Conservation (phyloP, 2,888 invertebrate species). For the Muschampia plurimacula region DNA sequence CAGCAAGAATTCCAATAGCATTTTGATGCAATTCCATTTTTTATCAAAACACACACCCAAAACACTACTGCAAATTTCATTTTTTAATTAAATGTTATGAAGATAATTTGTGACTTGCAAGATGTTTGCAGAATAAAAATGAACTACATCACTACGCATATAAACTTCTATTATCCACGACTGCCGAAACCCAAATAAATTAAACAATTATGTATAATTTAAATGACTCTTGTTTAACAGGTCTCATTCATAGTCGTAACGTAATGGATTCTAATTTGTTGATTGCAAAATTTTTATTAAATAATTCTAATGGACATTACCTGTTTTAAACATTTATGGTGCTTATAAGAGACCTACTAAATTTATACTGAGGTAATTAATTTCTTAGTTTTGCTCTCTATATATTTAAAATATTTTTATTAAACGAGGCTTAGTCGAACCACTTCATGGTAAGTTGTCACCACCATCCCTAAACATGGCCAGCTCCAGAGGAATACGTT, state of each 20-base stretch:
- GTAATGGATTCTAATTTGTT: background rate
- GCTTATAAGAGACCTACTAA: too few relatives aligned
- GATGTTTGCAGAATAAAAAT: background rate
- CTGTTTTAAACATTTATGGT: background rate
- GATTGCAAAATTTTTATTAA: background rate
- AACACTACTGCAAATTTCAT: background rate
- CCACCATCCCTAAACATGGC: too few relatives aligned
- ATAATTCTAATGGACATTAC: background rate
- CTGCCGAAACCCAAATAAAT: background rate
- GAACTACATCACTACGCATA: background rate
- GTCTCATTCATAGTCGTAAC: background rate
- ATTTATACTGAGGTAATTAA: too few relatives aligned
- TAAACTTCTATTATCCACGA: background rate
- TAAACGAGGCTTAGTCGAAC: too few relatives aligned
- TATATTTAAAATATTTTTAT: background rate
- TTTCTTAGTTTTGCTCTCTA: background rate
- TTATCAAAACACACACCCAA: background rate
- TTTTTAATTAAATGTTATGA: background rate
- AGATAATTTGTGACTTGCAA: background rate
- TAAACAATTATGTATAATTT: background rate
- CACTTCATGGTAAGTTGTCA: too few relatives aligned
- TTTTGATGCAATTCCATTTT: background rate
- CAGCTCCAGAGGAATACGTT: too few relatives aligned
- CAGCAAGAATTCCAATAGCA: slow-evolving; percentile 77
- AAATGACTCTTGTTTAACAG: background rate